A percentile compares a stretch with the other conserved stretches of the same genome.
Evolutionary conservation across 2,888 invertebrate species (phyloP).

Genomic region (Oligia fasciuncula): DNA sequence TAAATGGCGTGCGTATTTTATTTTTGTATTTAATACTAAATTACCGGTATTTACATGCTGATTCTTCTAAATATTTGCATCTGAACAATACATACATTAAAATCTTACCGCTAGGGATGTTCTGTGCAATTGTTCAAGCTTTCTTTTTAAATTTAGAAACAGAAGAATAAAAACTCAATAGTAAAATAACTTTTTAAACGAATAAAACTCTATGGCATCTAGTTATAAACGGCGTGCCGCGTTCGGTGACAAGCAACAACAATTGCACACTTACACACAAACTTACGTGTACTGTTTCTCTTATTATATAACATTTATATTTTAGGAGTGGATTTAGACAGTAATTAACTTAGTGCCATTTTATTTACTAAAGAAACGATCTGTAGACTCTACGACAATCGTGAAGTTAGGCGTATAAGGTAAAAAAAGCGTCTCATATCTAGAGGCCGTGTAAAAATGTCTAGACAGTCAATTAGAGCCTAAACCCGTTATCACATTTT

Average conservation of each 20-base stretch:
- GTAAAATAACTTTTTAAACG: constrained; percentile 55
- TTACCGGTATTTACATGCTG: constrained; percentile 87
- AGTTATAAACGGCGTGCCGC: constrained; percentile 53
- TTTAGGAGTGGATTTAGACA: constrained; percentile 88
- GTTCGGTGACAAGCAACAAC: constrained; percentile 78
- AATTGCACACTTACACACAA: constrained; percentile 86
- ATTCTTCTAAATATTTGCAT: constrained; percentile 90
- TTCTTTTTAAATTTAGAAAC: constrained; percentile 57
- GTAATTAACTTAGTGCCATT: constrained; percentile 84
- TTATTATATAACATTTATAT: constrained; percentile 78
- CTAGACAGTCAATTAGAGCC: constrained; percentile 84
- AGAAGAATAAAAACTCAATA: constrained; percentile 54
- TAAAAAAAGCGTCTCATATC: constrained; percentile 57
- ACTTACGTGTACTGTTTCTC: constrained; percentile 83
- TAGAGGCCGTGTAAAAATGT: constrained; percentile 70
- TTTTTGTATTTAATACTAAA: constrained; percentile 75
- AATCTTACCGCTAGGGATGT: constrained; percentile 85
- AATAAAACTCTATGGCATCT: constrained; percentile 76
- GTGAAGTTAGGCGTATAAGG: constrained; percentile 70
- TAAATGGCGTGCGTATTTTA: constrained; percentile 74
- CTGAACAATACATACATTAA: constrained; percentile 90
- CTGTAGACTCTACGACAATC: constrained; percentile 57
- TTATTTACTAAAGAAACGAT: constrained; percentile 66
- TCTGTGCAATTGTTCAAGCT: constrained; percentile 87
- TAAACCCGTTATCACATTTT: constrained; percentile 86